Evolutionary conservation across 2,888 invertebrate species (phyloP), one percentile per base, ranked within the genome.

Genomic region (Punctoribates punctum): DNA sequence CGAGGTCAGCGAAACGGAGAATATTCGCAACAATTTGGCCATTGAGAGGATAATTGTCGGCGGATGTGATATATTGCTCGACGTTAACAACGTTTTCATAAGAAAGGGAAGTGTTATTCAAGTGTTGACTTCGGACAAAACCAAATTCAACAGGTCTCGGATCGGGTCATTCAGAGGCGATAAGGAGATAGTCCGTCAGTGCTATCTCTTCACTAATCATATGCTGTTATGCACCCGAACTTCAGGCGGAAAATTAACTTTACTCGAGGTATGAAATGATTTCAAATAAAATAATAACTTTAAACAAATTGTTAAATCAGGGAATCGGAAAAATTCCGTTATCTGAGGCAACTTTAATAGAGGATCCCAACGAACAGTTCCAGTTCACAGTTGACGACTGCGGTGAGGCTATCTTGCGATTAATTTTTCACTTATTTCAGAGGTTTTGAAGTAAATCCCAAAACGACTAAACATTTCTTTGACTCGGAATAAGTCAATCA

Each of bases 41-140:
- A 92, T 95, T 38, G 94, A 95, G 84, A 86, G 94, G 72, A 94
- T 94, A 93, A 94, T 95, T 79, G 91, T 94, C 1, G 94, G 94
- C 83, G 94, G 94, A 20, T 95, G 94, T 84, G 94, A 95, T 83
- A 94, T 95, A 81, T 86, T 95, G 62, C 86, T 95, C 73, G 94
- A 95, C 82, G 94, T 94, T 27, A 94, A 94, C 84, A 94, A 95
- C 87, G 93, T 94, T 42, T 94, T 94, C 85, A 93, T 94, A 57
- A 87, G 94, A 80, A 94, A 95, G 89, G 80, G 81, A 29, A 79
- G 77, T 76, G 79, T 81, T 4, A 77, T 81, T 42, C 81, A 81
- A 74, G 80, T 80, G 1, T 20, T 80, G n/a, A 77, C 78, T 23
- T 77, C 79, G n/a, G 79, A 79, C 29, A 79, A 79, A 70, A 70